Percentiles rank a stretch among this genome's conserved stretches.
phyloP scores from a whole-genome alignment of 1,140 invertebrate species.

The Leptinotarsa texana region DNA sequence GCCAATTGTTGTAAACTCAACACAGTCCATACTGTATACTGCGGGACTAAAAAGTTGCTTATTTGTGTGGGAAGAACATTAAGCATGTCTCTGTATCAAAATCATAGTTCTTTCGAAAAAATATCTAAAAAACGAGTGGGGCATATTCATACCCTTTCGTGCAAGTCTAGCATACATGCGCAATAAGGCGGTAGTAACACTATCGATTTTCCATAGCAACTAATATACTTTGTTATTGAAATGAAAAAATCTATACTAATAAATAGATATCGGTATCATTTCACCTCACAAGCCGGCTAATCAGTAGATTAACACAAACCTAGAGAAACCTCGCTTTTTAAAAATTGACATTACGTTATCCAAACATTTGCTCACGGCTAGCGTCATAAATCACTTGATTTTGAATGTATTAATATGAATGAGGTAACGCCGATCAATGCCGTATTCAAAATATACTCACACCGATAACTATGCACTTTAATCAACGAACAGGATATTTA shows the following conservation, averaged over 20 bases:
- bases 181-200: not conserved
- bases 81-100: too few species aligned
- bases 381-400: not conserved
- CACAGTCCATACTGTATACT: too few species aligned
- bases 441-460: constrained; percentile 1
- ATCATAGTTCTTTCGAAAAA: too few species aligned
- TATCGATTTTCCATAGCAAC: not conserved
- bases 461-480: not conserved
- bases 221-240: not conserved
- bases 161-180: not conserved
- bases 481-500: constrained; percentile 1
- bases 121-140: too few species aligned
- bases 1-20: too few species aligned
- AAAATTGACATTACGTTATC: not conserved
- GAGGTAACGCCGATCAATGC: not conserved
- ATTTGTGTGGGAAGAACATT: too few species aligned
- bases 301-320: too few species aligned
- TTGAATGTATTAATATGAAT: not conserved
- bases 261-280: not conserved
- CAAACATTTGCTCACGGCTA: not conserved
- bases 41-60: too few species aligned
- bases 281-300: not conserved
- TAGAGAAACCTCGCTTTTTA: too few species aligned
- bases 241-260: not conserved
- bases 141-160: not conserved